Evolutionary conservation across 35 echinoderm and acorn worm species (phyloP).

Genomic region (Heliocidaris erythrogramma): DNA sequence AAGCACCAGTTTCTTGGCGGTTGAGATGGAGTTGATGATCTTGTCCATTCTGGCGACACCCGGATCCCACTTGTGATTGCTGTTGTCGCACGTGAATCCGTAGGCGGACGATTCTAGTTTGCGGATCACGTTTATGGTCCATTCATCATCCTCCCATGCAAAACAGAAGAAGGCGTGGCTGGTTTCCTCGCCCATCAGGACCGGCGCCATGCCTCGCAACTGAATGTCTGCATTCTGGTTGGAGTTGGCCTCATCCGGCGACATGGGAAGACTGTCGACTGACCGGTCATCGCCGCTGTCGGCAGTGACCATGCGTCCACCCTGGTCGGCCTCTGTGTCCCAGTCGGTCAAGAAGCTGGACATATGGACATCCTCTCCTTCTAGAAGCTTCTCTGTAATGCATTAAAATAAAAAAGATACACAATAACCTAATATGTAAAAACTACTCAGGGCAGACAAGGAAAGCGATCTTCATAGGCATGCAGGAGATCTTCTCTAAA

Average conservation of each 20-base stretch:
- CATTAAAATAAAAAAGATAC: not conserved
- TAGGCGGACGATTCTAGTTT: slow-evolving; percentile 86
- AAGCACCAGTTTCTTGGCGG: slow-evolving; percentile 80
- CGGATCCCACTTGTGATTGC: slow-evolving; percentile 81
- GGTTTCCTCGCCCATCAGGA: slow-evolving; percentile 80
- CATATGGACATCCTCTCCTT: slow-evolving; percentile 46
- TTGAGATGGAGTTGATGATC: slow-evolving; percentile 82
- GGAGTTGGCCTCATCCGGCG: slow-evolving; percentile 54
- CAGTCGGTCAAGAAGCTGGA: slow-evolving; percentile 60
- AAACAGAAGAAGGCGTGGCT: slow-evolving; percentile 98
- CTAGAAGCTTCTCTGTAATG: slow-evolving; percentile 55
- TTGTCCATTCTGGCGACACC: slow-evolving; percentile 72
- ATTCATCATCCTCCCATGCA: slow-evolving; percentile 78
- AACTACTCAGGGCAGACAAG: not conserved
- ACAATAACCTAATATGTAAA: not conserved
- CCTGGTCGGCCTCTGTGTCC: slow-evolving; percentile 66
- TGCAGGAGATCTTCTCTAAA: no score
- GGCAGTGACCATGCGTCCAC: slow-evolving; percentile 45
- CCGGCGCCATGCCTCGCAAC: slow-evolving; percentile 75
- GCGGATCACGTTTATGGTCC: slow-evolving; percentile 76
- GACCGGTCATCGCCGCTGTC: slow-evolving; percentile 51
- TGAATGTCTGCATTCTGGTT: slow-evolving; percentile 25
- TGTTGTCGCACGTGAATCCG: slow-evolving; percentile 79
- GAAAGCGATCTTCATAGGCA: not conserved
- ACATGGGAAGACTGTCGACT: slow-evolving; percentile 39